These are phyloP conservation scores for Eonycteris spelaea DNA, from an alignment of 2,113 vertebrate species.

Conservation along the genomic window DNA sequence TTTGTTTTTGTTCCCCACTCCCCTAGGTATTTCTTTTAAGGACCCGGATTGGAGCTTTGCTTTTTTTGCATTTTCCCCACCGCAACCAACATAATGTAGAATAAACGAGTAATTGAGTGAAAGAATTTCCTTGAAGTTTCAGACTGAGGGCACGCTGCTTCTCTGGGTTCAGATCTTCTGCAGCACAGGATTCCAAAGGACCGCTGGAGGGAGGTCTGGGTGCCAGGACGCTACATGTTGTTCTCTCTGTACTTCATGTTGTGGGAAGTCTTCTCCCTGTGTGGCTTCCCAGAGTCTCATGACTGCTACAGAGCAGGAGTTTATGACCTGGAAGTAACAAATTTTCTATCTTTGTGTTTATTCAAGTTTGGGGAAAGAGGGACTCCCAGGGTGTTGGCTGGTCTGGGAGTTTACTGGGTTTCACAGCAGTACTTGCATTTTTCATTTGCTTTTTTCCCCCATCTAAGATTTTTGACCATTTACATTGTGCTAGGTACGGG, in stretches of 20 bases:
- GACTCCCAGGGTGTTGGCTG: not conserved
- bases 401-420: not conserved
- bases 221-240: rapidly evolving
- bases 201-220: rapidly evolving
- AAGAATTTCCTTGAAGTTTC: not conserved
- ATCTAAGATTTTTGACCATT: not conserved
- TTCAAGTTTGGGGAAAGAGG: not conserved
- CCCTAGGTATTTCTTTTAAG: not conserved
- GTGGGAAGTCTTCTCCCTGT: not conserved
- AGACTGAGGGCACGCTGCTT: not conserved
- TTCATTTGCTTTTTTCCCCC: not conserved
- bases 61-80: not conserved
- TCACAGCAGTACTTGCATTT: not conserved
- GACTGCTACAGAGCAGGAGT: not conserved
- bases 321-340: not conserved
- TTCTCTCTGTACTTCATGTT: not conserved
- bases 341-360: not conserved
- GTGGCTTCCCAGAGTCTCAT: not conserved
- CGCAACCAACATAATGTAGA: not conserved
- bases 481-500: not conserved
- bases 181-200: not conserved
- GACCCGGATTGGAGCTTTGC: not conserved
- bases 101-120: not conserved
- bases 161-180: not conserved
- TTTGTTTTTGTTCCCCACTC: too few relatives aligned